phyloP scores from a whole-genome alignment of 2,113 vertebrate genomes.

The Mirza zaza region DNA sequence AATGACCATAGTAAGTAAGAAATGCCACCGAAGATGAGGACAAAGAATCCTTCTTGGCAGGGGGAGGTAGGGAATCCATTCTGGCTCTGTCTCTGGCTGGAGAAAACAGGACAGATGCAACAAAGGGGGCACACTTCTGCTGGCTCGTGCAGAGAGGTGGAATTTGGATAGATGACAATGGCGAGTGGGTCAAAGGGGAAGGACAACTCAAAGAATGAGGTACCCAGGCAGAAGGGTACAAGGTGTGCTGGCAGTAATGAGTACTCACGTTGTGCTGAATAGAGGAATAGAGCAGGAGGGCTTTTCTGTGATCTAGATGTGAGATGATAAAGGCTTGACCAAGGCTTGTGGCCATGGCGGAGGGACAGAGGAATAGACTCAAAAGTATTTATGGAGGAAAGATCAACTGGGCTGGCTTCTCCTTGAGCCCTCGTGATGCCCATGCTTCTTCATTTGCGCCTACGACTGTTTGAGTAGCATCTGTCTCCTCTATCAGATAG shows the following conservation, averaged over 20 bases:
- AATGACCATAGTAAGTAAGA: background rate
- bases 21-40: background rate
- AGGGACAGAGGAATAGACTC: background rate
- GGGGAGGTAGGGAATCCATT: background rate
- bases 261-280: background rate
- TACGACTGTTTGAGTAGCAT: background rate
- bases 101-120: background rate
- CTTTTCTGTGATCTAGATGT: fast-evolving
- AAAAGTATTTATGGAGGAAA: background rate
- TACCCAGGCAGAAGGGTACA: too few relatives aligned
- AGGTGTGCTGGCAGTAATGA: background rate
- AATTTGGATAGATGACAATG: background rate
- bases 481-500: background rate
- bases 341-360: fast-evolving
- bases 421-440: background rate
- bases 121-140: background rate
- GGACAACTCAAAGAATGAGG: background rate
- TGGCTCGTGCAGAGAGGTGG: background rate
- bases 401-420: background rate
- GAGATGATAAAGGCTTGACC: background rate
- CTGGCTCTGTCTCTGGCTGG: background rate
- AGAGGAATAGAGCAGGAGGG: background rate
- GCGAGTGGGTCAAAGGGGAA: background rate
- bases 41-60: background rate
- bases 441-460: background rate